A percentile compares a stretch with the other conserved stretches of the same genome.
Evolutionary conservation across 2,888 invertebrate species (phyloP).

Genomic region (Tanaodytes sp.): DNA sequence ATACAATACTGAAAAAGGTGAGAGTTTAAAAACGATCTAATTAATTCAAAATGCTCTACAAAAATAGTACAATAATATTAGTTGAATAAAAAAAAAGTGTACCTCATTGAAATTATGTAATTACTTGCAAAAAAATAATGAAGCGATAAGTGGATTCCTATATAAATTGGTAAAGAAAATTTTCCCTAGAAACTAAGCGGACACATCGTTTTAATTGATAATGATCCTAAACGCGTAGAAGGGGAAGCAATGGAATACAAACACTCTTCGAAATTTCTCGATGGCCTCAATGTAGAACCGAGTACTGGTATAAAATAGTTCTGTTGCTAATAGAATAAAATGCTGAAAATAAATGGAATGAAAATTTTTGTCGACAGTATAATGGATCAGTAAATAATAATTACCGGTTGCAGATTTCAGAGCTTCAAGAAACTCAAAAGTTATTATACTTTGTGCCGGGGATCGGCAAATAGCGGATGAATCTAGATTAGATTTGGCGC

Average conservation of each 20-base stretch:
- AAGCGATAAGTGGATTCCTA: no score
- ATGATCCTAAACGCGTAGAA: slow-evolving; percentile 76
- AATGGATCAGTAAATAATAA: no score
- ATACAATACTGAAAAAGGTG: neutral
- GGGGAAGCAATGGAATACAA: slow-evolving; percentile 79
- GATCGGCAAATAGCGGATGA: slow-evolving; percentile 75
- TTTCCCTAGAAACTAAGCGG: slow-evolving; percentile 73
- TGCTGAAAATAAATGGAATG: no score
- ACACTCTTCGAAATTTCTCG: slow-evolving; percentile 76
- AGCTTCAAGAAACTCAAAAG: slow-evolving; percentile 74
- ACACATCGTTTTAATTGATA: slow-evolving; percentile 78
- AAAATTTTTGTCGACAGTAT: no score
- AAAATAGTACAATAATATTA: no score
- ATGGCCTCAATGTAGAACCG: slow-evolving; percentile 75
- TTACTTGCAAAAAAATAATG: no score
- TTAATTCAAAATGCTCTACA: no score
- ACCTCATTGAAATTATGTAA: no score
- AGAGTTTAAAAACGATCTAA: no score
- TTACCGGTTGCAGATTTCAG: slow-evolving; percentile 74
- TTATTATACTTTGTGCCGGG: slow-evolving; percentile 77
- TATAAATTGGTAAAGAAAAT: no score
- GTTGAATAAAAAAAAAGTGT: no score
- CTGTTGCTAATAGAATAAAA: no score
- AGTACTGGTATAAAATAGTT: slow-evolving; percentile 75
- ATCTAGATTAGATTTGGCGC: slow-evolving; percentile 74